Evolutionary conservation across 2,113 vertebrate species (phyloP).

Genomic region (Lethenteron camtschaticum): DNA sequence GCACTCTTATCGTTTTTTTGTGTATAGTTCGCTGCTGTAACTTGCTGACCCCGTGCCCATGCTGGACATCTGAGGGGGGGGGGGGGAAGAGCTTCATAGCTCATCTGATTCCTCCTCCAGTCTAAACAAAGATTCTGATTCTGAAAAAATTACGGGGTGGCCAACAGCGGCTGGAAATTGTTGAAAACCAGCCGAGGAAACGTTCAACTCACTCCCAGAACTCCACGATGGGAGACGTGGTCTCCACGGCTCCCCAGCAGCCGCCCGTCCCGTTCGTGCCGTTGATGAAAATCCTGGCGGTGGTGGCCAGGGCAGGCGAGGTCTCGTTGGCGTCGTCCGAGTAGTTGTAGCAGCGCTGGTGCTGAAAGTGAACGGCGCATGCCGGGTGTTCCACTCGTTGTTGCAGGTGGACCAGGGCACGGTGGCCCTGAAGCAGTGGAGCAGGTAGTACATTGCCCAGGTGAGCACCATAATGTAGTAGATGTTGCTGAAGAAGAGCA

Average conservation of each 20-base stretch:
- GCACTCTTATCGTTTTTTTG: no score
- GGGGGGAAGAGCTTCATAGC: no score
- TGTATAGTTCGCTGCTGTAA: no score
- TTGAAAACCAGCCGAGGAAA: not conserved
- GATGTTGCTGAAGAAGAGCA: constrained; percentile 48
- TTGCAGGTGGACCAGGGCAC: constrained; percentile 39
- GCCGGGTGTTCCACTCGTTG: constrained; percentile 34
- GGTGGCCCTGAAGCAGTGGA: constrained; percentile 28
- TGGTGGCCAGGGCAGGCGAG: not conserved
- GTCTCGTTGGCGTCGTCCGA: constrained; percentile 18
- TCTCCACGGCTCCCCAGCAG: constrained; percentile 21
- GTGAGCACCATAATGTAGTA: constrained; percentile 55
- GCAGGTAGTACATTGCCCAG: constrained; percentile 44
- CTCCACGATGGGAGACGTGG: constrained; percentile 31
- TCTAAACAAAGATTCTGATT: no score
- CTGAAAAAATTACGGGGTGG: no score
- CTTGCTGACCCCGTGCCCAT: no score
- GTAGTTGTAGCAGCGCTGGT: constrained; percentile 22
- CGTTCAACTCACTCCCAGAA: constrained; percentile 39
- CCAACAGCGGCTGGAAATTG: no score
- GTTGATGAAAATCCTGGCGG: constrained; percentile 13
- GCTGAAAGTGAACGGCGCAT: constrained; percentile 30
- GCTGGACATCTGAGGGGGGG: no score
- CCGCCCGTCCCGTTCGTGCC: constrained; percentile 22
- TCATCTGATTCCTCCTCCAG: no score